Evolutionary conservation across 2,888 invertebrate species (phyloP).

Genomic region (Volucella inanis): DNA sequence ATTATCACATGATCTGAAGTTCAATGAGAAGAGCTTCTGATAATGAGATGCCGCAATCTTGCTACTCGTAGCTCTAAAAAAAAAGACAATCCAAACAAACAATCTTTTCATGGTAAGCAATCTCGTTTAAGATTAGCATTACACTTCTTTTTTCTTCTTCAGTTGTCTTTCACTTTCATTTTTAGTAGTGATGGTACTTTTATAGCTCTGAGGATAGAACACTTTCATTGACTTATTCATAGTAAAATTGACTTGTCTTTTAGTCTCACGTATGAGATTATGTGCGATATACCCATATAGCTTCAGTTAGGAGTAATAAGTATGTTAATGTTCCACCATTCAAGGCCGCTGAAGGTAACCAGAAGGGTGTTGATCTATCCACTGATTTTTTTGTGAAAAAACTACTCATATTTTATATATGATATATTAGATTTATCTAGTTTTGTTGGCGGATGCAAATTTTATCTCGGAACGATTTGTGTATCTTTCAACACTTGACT

Average conservation of each 20-base stretch:
- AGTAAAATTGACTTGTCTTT: background rate
- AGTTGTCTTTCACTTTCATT: constrained; percentile 8
- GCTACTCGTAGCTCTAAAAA: constrained; percentile 28
- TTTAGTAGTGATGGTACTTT: background rate
- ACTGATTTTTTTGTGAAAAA: constrained; percentile 10
- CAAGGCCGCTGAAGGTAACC: constrained; percentile 11
- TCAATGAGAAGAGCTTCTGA: background rate
- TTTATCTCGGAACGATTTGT: background rate
- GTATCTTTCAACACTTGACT: constrained; percentile 20
- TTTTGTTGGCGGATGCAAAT: background rate
- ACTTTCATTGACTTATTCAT: constrained; percentile 17
- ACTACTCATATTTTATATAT: background rate
- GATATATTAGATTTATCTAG: background rate
- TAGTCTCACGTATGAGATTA: background rate
- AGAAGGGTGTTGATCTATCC: constrained; percentile 38
- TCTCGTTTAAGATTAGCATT: background rate
- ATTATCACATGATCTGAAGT: constrained; percentile 2
- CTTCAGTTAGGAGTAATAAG: background rate
- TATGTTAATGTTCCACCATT: background rate
- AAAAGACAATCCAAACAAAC: background rate
- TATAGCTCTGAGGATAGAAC: background rate
- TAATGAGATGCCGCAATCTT: constrained; percentile 25
- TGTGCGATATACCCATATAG: background rate
- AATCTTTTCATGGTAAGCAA: background rate
- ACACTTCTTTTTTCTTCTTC: background rate